These are phyloP conservation scores for Basileuterus tristriatus DNA, from an alignment of 2,797 vertebrate species.

Conservation along the genomic window DNA sequence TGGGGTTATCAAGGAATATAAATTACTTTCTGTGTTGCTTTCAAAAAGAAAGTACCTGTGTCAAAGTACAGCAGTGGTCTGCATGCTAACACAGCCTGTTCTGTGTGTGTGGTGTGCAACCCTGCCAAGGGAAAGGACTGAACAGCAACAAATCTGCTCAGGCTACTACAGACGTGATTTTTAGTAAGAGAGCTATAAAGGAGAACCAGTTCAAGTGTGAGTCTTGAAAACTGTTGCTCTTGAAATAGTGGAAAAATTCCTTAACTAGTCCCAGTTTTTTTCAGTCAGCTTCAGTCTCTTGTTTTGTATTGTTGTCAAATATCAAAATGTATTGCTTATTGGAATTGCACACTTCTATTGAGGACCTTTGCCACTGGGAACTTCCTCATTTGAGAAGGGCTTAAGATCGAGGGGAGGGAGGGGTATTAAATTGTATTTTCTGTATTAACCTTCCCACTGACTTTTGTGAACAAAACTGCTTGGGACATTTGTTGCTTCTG, in stretches of 20 bases:
- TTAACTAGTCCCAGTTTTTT: not conserved
- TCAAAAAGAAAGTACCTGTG: not conserved
- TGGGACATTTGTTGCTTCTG: not conserved
- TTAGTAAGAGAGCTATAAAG: not conserved
- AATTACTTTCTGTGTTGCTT: not conserved
- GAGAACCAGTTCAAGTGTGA: not conserved
- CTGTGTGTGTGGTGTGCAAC: not conserved
- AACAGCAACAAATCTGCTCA: not conserved
- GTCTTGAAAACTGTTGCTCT: not conserved
- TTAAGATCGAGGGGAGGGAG: not conserved
- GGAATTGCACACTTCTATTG: not conserved
- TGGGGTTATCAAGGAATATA: not conserved
- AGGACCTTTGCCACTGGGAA: not conserved
- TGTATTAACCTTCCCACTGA: not conserved
- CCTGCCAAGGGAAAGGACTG: not conserved
- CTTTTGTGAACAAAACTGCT: not conserved
- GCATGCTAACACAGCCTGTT: not conserved
- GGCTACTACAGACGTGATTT: rapidly evolving
- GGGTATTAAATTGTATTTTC: not conserved
- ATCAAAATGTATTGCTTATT: not conserved
- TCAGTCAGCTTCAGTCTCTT: not conserved
- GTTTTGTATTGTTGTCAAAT: not conserved
- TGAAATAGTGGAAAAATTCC: not conserved
- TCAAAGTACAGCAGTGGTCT: not conserved
- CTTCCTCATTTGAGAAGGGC: not conserved